These are phyloP conservation scores for Camptogramma bilineatum DNA, from an alignment of 2,888 invertebrate genomes.

Conservation along the genomic window DNA sequence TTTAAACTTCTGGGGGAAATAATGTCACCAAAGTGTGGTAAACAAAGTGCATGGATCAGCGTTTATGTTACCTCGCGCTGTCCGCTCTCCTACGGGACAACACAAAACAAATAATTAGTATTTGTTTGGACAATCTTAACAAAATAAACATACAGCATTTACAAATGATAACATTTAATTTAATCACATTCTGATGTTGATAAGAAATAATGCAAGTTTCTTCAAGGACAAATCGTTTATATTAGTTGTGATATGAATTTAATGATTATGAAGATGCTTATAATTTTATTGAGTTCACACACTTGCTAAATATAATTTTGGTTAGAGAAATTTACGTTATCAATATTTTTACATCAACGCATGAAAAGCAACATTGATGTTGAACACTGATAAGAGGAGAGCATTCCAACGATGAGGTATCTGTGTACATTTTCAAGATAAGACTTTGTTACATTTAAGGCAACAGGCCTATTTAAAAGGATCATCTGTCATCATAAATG, in stretches of 20 bases:
- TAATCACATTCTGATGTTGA: background rate
- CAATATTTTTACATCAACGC: too few species aligned
- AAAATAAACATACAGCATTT: background rate
- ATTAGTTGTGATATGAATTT: background rate
- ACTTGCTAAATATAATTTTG: background rate
- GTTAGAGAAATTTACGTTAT: too few species aligned
- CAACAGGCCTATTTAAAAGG: too few species aligned
- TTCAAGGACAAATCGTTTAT: background rate
- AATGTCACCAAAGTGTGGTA: constrained; percentile 67
- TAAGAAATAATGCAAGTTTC: background rate
- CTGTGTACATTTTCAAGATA: too few species aligned
- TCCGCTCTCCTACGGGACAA: constrained; percentile 88
- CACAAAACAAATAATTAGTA: constrained; percentile 74
- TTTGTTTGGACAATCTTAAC: constrained; percentile 33
- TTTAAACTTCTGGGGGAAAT: constrained; percentile 34
- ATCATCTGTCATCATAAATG: too few species aligned
- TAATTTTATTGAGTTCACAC: background rate
- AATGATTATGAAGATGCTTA: background rate
- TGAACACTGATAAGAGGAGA: too few species aligned
- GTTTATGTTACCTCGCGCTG: constrained; percentile 88
- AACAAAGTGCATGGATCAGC: constrained; percentile 76
- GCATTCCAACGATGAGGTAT: too few species aligned
- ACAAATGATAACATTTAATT: constrained; percentile 1
- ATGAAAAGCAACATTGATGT: too few species aligned
- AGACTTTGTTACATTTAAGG: too few species aligned